phyloP scores from a whole-genome alignment of 64 coral and sea anemone species.

The Anthopleura sola region DNA sequence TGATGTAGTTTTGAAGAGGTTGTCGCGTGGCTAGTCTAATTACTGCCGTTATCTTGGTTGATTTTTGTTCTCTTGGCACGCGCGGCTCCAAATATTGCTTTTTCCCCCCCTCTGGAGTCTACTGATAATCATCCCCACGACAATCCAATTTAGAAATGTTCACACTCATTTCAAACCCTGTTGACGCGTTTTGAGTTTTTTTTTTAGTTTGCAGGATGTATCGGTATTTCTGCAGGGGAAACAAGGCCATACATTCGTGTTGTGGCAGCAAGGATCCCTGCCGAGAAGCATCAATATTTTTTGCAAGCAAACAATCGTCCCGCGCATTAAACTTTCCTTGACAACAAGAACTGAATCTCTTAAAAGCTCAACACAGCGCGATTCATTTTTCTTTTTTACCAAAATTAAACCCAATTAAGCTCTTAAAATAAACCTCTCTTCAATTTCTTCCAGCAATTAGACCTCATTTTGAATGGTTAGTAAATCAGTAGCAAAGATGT shows the following conservation, averaged over 20 bases:
- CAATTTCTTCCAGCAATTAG: background rate
- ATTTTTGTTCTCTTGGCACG: background rate
- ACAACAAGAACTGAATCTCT: conserved; percentile 17
- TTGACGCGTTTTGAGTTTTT: background rate
- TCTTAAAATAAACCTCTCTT: background rate
- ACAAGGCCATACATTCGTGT: background rate
- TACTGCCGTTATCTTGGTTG: background rate
- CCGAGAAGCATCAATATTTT: background rate
- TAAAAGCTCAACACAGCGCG: background rate
- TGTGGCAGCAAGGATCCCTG: background rate
- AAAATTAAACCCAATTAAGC: conserved; percentile 29
- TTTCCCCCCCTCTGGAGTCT: background rate
- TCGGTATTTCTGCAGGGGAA: background rate
- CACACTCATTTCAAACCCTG: background rate
- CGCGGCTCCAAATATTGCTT: background rate
- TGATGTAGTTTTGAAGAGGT: background rate
- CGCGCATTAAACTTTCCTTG: background rate
- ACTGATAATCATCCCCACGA: background rate
- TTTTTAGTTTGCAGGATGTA: background rate
- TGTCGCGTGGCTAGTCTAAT: conserved; percentile 16
- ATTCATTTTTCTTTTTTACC: background rate
- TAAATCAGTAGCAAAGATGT: background rate
- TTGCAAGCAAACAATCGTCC: background rate
- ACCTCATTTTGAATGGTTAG: background rate
- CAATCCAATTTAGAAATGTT: background rate